Base-by-base conservation (phyloP, 1,140 invertebrate genomes). In the Cherax quadricarinatus region DNA sequence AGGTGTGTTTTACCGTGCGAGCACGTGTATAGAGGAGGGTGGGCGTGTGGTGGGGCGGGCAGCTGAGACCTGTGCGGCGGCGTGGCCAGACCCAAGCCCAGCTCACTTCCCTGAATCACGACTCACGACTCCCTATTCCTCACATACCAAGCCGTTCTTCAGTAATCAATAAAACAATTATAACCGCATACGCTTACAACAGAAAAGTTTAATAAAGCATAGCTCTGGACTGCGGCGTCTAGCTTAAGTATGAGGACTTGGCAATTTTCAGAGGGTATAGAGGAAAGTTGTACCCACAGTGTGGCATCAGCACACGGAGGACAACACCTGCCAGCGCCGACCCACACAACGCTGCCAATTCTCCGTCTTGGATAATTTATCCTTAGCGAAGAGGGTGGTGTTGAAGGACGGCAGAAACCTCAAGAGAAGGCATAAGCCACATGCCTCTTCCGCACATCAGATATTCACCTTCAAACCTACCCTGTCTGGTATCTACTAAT, bases 301-400 rank as follows among this genome's bases (percentile, higher is more conserved):
- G 51, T 84, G 82, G 82, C 82, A 84, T 84, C 82, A 84, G 18
- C 53, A 60, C 18, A 60, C 82, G 53, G 10, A 84, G 82, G 82
- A 84, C 82, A 84, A 84, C 82, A 84, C 82, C 82, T 84, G 82
- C 82, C 53, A 24, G 70, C 16, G 70, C 9, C n/a, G 14, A 30
- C 82, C 18, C 53, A 57, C 53, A 57, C 53, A 9, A 24, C 53
- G 53, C 82, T 84, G 82, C 82, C 82, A 84, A 18, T 5, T 84
- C 82, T 84, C 51, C 24, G 53, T 14, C 53, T 57, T 14, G 53
- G 53, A 57, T 1, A 57, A 57, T 14, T 57, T 57, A 57, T 57
- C 53, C 14, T 66, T 66, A 66, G 62, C 0, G 62, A 66, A 16
- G 62, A 12, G 18, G 5, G 1, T 66, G 62, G 21, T 66, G 14